phyloP scores from a whole-genome alignment of 2,113 vertebrate species.

The Saguinus midas region DNA sequence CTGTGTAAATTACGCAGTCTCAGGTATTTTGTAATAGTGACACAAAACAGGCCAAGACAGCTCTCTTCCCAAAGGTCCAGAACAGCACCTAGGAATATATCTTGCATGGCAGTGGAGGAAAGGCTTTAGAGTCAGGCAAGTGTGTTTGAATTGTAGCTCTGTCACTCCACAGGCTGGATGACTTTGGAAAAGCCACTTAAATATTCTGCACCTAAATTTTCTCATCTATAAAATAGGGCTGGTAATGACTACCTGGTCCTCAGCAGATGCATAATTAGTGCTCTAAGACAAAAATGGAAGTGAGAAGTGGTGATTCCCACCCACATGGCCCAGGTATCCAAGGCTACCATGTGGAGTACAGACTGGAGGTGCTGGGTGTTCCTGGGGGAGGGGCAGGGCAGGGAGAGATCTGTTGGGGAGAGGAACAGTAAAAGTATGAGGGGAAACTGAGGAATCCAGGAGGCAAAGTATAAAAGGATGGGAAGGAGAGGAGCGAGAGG shows the following conservation, averaged over 20 bases:
- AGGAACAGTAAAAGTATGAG: background rate
- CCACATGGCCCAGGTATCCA: accelerated
- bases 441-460: background rate
- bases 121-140: background rate
- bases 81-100: background rate
- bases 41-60: background rate
- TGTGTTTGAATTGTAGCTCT: background rate
- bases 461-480: no score
- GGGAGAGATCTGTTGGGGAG: accelerated
- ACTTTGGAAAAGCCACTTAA: background rate
- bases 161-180: background rate
- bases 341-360: background rate
- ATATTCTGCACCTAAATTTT: background rate
- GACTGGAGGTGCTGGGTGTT: no score
- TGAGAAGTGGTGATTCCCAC: background rate
- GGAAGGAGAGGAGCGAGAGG: no score
- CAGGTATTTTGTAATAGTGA: background rate
- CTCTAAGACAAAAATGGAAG: background rate
- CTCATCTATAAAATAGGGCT: background rate
- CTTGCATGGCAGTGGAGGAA: accelerated
- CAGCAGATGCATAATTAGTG: background rate
- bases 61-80: background rate
- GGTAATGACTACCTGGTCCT: background rate
- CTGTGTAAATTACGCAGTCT: background rate
- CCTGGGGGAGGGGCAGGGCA: background rate